phyloP scores from a whole-genome alignment of 1,140 invertebrate genomes.

The Vollenhovia emeryi region DNA sequence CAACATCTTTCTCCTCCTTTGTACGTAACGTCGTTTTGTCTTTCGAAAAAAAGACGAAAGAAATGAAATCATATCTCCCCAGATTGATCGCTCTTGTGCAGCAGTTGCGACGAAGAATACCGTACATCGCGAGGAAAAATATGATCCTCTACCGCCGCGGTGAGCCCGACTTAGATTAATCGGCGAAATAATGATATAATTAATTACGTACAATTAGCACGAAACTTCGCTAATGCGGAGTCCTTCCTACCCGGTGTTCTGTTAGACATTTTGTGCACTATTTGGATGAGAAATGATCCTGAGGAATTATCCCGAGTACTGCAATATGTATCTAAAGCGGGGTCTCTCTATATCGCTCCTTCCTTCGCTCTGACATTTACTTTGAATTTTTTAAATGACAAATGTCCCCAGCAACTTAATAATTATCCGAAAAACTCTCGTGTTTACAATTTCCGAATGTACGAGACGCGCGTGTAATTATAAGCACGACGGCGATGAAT shows the following conservation, averaged over 20 bases:
- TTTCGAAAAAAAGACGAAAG: slow-evolving; percentile 33
- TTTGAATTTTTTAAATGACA: slow-evolving; percentile 38
- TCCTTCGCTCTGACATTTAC: slow-evolving; percentile 10
- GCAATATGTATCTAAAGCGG: slow-evolving; percentile 22
- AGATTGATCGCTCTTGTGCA: slow-evolving; percentile 67
- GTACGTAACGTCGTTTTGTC: slow-evolving; percentile 29
- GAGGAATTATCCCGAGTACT: slow-evolving; percentile 26
- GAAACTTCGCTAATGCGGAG: slow-evolving; percentile 63
- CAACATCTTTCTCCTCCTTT: slow-evolving; percentile 37
- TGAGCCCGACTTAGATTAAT: slow-evolving; percentile 73
- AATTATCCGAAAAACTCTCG: neutral
- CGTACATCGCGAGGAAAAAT: slow-evolving; percentile 47
- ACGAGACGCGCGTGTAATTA: neutral
- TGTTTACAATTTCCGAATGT: neutral
- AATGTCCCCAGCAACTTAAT: neutral
- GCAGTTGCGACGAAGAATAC: slow-evolving; percentile 12
- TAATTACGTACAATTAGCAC: slow-evolving; percentile 74
- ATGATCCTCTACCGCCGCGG: neutral
- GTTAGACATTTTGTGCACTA: slow-evolving; percentile 45
- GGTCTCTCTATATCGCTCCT: neutral
- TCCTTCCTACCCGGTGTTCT: slow-evolving; percentile 24
- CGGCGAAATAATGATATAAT: slow-evolving; percentile 74
- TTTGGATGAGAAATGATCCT: slow-evolving; percentile 44
- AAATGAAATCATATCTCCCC: slow-evolving; percentile 62
- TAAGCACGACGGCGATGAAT: neutral